phyloP scores from a whole-genome alignment of 2,113 vertebrate genomes.

The Taurulus bubalis region DNA sequence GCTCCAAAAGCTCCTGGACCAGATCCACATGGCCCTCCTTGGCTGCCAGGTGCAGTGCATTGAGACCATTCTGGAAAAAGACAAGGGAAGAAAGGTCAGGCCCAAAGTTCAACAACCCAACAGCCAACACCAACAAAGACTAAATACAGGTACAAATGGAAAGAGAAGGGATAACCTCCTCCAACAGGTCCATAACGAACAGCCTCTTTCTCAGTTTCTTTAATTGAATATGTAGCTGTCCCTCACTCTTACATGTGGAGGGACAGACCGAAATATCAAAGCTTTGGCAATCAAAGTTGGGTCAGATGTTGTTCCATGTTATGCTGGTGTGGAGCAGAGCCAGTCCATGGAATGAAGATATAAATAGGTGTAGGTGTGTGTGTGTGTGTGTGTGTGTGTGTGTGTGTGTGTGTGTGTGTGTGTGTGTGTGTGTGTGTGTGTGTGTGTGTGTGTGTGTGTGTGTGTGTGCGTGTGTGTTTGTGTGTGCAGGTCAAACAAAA shows the following conservation, averaged over 20 bases:
- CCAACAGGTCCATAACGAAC: slow-evolving; percentile 26
- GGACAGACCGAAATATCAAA: slow-evolving; percentile 49
- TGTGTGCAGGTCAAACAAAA: slow-evolving; percentile 5
- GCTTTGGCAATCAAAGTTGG: slow-evolving; percentile 17
- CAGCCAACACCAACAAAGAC: neutral
- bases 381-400: neutral
- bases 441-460: neutral
- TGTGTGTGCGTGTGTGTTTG: no score
- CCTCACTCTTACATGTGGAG: neutral
- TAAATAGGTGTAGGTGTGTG: slow-evolving; percentile 52
- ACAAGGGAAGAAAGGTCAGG: slow-evolving; percentile 25
- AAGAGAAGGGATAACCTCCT: slow-evolving; percentile 51
- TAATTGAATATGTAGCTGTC: neutral
- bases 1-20: slow-evolving; percentile 95
- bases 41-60: slow-evolving; percentile 95
- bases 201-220: slow-evolving; percentile 20
- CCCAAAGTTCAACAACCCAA: neutral
- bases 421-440: slow-evolving; percentile 9
- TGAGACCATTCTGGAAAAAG: slow-evolving; percentile 94
- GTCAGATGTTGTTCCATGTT: slow-evolving; percentile 55
- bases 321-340: slow-evolving; percentile 46
- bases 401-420: neutral
- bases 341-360: slow-evolving; percentile 42
- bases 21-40: slow-evolving; percentile 97
- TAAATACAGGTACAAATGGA: neutral